Evolutionary conservation across 2,888 invertebrate genomes (phyloP).

Genomic region (Horisme vitalbata): DNA sequence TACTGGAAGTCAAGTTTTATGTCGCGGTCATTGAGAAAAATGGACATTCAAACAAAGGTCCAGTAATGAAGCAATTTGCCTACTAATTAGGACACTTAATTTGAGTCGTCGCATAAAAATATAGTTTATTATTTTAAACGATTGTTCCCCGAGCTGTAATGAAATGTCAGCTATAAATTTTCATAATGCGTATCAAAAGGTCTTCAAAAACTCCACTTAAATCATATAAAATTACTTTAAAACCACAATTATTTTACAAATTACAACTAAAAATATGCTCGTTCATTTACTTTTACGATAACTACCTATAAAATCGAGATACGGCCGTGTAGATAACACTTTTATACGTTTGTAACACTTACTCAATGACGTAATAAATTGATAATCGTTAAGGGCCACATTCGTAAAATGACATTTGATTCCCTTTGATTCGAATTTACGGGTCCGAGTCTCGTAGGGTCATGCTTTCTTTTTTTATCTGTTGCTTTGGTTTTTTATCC

Average conservation of each 20-base stretch:
- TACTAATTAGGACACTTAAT: slow-evolving; percentile 23
- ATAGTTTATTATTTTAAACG: slow-evolving; percentile 24
- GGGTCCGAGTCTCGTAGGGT: slow-evolving; percentile 65
- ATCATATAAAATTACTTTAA: slow-evolving; percentile 19
- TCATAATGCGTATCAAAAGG: slow-evolving; percentile 8
- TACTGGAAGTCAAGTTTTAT: slow-evolving; percentile 28
- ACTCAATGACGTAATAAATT: slow-evolving; percentile 49
- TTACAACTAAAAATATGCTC: slow-evolving; percentile 17
- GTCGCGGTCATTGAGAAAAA: slow-evolving; percentile 18
- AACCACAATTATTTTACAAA: slow-evolving; percentile 21
- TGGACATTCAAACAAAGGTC: slow-evolving; percentile 22
- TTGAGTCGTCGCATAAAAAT: slow-evolving; percentile 21
- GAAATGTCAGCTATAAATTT: slow-evolving; percentile 18
- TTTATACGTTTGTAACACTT: slow-evolving; percentile 42
- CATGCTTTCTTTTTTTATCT: slow-evolving; percentile 49
- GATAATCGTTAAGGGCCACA: slow-evolving; percentile 55
- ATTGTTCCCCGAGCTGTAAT: slow-evolving; percentile 11
- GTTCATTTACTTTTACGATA: slow-evolving; percentile 33
- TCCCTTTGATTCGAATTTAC: slow-evolving; percentile 77
- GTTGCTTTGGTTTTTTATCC: slow-evolving; percentile 53
- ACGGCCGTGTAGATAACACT: slow-evolving; percentile 39
- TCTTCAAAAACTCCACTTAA: slow-evolving; percentile 14
- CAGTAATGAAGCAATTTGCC: slow-evolving; percentile 23
- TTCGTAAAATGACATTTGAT: slow-evolving; percentile 77
- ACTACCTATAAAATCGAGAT: slow-evolving; percentile 27